A percentile compares a stretch with the other conserved stretches of the same genome.
These are phyloP conservation scores for Nineta flava DNA, from an alignment of 2,888 invertebrate species.

Conservation along the genomic window DNA sequence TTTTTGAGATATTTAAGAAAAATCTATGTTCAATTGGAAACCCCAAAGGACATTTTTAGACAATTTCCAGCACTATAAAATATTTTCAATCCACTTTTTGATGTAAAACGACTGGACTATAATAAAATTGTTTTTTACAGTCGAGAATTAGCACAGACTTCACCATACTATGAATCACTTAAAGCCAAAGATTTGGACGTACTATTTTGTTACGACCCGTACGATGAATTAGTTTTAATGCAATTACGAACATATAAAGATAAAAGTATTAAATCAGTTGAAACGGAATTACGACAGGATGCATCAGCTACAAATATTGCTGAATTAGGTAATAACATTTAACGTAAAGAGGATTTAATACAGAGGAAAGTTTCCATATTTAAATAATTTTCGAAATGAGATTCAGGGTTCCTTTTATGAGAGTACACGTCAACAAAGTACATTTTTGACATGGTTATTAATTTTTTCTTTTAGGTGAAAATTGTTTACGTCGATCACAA, in stretches of 20 bases:
- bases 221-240: constrained; percentile 88
- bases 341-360: neutral
- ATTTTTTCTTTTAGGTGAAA: constrained; percentile 29
- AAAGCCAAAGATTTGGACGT: constrained; percentile 81
- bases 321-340: constrained; percentile 36
- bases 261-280: constrained; percentile 67
- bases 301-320: constrained; percentile 33
- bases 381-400: neutral
- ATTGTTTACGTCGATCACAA: constrained; percentile 55
- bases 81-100: too few relatives aligned
- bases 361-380: neutral
- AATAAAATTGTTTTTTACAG: constrained; percentile 35
- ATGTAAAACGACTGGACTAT: too few relatives aligned
- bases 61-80: too few relatives aligned
- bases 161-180: constrained; percentile 88
- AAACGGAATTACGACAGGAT: constrained; percentile 79
- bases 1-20: too few relatives aligned
- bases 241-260: constrained; percentile 72
- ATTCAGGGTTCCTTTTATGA: neutral
- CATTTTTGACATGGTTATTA: constrained; percentile 16
- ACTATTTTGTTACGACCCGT: constrained; percentile 90
- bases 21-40: too few relatives aligned
- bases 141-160: constrained; percentile 80
- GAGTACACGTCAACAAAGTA: too few relatives aligned
- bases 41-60: too few relatives aligned